Conservation (phyloP, 2,888 invertebrate species). For the Panopea generosa region DNA sequence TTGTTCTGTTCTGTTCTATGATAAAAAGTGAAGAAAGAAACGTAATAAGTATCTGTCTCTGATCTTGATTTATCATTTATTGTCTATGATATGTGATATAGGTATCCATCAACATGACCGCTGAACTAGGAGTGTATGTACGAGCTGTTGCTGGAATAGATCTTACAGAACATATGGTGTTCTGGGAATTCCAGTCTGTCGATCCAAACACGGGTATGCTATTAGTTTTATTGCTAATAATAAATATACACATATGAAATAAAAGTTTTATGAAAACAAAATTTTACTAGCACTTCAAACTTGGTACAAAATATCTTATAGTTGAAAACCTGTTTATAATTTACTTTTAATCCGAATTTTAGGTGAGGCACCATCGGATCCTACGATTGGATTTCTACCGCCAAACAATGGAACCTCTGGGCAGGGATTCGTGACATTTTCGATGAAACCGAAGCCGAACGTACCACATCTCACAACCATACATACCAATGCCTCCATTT, state of each 20-base stretch:
- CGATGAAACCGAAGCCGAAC: slow-evolving; percentile 22
- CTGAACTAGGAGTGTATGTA: slow-evolving; percentile 29
- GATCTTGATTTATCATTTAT: no score
- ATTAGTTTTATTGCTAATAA: no score
- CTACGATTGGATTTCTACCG: slow-evolving; percentile 45
- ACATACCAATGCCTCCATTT: slow-evolving; percentile 38
- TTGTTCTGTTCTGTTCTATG: no score
- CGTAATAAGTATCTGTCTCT: no score
- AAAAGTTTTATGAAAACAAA: no score
- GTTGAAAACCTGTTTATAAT: no score
- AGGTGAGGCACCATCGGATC: slow-evolving; percentile 46
- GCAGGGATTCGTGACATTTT: slow-evolving; percentile 50
- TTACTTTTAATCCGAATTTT: no score
- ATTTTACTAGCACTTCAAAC: no score
- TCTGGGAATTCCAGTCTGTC: slow-evolving; percentile 52
- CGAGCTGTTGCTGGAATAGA: slow-evolving; percentile 46
- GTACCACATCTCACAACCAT: slow-evolving; percentile 33
- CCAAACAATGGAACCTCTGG: slow-evolving; percentile 58
- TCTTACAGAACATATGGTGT: slow-evolving; percentile 23
- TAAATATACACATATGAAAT: no score
- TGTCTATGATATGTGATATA: no score
- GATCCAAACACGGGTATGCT: slow-evolving; percentile 44
- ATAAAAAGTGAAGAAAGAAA: no score
- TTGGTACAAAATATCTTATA: no score
- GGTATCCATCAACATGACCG: slow-evolving; percentile 32